Conservation (phyloP, 2,888 invertebrate genomes). For the Philaethria dido region DNA sequence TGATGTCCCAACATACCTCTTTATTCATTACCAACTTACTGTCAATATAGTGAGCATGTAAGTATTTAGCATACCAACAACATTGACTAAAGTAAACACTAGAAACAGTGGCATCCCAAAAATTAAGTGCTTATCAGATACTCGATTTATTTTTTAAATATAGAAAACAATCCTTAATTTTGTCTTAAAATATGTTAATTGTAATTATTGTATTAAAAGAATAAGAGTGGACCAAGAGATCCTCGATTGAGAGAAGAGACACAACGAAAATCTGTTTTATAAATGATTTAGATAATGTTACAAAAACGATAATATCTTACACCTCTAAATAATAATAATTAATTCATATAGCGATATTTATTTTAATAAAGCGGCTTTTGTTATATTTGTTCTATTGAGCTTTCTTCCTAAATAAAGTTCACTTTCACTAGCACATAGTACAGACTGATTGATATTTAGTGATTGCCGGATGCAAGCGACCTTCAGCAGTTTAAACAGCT, state of each 20-base stretch:
- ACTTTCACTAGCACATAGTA: constrained; percentile 33
- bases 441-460: constrained; percentile 24
- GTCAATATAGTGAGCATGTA: constrained; percentile 28
- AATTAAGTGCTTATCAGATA: background rate
- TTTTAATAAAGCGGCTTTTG: background rate
- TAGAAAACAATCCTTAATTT: too few relatives aligned
- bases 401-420: background rate
- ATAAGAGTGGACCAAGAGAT: too few relatives aligned
- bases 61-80: constrained; percentile 31
- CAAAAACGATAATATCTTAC: background rate
- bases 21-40: constrained; percentile 35
- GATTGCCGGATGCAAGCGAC: constrained; percentile 69
- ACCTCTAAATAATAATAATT: background rate
- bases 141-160: too few relatives aligned
- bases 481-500: constrained; percentile 66
- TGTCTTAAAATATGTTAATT: too few relatives aligned
- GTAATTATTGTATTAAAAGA: too few relatives aligned
- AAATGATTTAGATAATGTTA: too few relatives aligned
- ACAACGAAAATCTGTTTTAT: too few relatives aligned
- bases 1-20: constrained; percentile 34
- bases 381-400: background rate
- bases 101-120: background rate
- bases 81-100: constrained; percentile 28
- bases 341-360: background rate
- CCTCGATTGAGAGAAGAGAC: too few relatives aligned